Evolutionary conservation across 2,113 vertebrate genomes (phyloP), one percentile per base, ranked within the genome.

Genomic region (Aptenodytes patagonicus): DNA sequence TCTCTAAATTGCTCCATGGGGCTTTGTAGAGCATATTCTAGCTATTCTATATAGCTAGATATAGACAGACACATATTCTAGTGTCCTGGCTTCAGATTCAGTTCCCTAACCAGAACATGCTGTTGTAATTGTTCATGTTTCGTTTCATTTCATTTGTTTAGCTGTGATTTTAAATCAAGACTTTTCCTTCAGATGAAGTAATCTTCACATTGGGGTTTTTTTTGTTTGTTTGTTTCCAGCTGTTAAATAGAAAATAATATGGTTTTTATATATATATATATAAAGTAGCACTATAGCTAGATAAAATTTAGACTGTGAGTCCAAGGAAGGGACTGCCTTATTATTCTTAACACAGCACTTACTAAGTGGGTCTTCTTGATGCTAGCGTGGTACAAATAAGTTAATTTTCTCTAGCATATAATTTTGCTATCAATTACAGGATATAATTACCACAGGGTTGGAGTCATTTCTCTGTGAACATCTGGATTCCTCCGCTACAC

Each of bases 371-470:
- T 44, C 7, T 66, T 46, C 17, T 79, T 54, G 49, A 60, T n/a
- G 40, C 3, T 32, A 71, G 6, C 1, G 0, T 17, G 20, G 11
- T 51, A 78, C 38, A 80, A 92, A 72, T 58, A 58, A 93, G 19
- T n/a, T 72, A 55, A 71, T 88, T 70, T 92, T 49, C 57, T 76
- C 47, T 68, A 75, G 17, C 13, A 40, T 69, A 11, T 65, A 72
- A 66, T 84, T 73, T 81, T 96, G 40, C 14, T 82, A 47, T 61
- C 47, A 79, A 2, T 72, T 78, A 70, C 19, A 65, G 34, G n/a
- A 58, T 24, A 18, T 84, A 71, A 79, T 97, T 97, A 98, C 97
- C 97, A 98, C 57, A 29, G 95, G 58, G 65, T 46, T 97, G 13
- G 87, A 73, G 71, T 94, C 47, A 51, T 94, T 97, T 88, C 91